Evolutionary conservation across 92 coral and sea anemone genomes (phyloP).

Genomic region (Paragorgia papillata): DNA sequence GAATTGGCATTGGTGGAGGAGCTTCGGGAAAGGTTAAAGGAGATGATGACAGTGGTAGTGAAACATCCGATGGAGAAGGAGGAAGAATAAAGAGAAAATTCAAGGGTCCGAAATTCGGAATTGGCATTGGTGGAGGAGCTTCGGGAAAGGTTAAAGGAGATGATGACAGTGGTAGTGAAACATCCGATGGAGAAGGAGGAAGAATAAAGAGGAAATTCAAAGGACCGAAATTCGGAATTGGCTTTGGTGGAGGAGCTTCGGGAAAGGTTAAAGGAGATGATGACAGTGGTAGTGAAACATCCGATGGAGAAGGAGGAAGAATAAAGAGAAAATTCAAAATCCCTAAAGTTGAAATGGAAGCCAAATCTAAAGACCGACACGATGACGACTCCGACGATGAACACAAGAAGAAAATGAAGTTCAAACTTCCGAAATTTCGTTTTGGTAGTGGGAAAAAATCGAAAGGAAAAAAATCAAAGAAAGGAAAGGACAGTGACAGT

Average conservation of each 20-base stretch:
- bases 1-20: background rate
- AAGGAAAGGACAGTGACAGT: background rate
- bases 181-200: slow-evolving; percentile 36
- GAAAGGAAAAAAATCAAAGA: background rate
- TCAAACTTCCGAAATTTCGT: background rate
- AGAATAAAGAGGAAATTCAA: slow-evolving; percentile 26
- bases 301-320: slow-evolving; percentile 31
- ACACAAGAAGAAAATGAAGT: background rate
- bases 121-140: slow-evolving; percentile 1
- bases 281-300: slow-evolving; percentile 30
- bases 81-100: slow-evolving; percentile 28
- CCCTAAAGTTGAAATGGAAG: background rate
- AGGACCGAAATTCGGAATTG: slow-evolving; percentile 11
- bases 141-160: background rate
- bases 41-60: slow-evolving; percentile 25
- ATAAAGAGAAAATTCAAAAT: background rate
- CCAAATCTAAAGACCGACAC: background rate
- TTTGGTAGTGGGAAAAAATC: background rate
- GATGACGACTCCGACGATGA: too few relatives aligned
- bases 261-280: slow-evolving; percentile 5
- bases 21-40: background rate
- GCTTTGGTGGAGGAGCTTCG: background rate
- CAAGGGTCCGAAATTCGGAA: background rate
- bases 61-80: slow-evolving; percentile 37
- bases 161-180: slow-evolving; percentile 26